These are phyloP conservation scores for Lacerta bilineata DNA, from an alignment of 2,797 vertebrate genomes.

Conservation along the genomic window DNA sequence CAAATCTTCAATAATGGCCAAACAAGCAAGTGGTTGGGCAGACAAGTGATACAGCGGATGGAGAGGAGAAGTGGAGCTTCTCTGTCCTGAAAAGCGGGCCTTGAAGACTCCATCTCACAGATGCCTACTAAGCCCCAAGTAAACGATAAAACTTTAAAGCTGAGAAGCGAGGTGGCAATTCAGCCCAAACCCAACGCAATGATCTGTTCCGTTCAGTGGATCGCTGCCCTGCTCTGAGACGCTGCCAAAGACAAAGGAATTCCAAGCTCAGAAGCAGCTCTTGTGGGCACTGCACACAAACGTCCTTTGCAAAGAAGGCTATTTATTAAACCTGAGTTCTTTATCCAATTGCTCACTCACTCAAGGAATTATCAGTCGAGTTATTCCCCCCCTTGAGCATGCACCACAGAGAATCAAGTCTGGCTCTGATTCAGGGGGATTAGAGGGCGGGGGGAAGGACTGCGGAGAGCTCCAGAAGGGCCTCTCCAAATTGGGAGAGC, in stretches of 20 bases:
- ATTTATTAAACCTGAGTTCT: background rate
- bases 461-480: too few species aligned
- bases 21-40: background rate
- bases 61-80: background rate
- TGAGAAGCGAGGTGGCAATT: background rate
- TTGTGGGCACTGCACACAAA: background rate
- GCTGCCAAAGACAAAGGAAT: background rate
- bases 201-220: background rate
- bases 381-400: background rate
- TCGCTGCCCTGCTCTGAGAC: background rate
- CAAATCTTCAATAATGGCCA: background rate
- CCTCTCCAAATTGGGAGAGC: too few species aligned
- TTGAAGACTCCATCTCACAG: background rate
- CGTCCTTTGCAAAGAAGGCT: too few species aligned
- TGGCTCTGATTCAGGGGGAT: too few species aligned
- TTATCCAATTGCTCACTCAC: background rate
- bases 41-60: background rate
- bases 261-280: background rate
- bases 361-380: background rate
- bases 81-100: too few species aligned
- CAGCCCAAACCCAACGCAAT: background rate
- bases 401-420: background rate
- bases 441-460: too few species aligned
- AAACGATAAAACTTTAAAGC: background rate
- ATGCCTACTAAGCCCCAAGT: background rate